Percentiles rank a stretch among this genome's conserved stretches.
Conservation (phyloP, 2,888 invertebrate species). For the Drosophila trichaetosa region DNA sequence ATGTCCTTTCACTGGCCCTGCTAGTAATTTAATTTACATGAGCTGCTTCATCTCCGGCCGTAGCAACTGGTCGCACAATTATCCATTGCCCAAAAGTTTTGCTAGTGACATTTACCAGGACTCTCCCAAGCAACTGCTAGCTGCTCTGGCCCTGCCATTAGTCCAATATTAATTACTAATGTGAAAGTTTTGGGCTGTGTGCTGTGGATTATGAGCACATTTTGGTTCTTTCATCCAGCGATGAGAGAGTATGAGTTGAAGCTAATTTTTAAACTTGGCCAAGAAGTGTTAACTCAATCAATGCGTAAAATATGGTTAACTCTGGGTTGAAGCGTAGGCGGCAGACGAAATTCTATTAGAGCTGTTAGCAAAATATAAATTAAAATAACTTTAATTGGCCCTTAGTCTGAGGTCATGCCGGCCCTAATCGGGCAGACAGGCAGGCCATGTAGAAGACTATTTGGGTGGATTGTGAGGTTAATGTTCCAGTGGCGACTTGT, state of each 20-base stretch:
- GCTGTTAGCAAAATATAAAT: constrained; percentile 56
- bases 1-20: constrained; percentile 13
- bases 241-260: constrained; percentile 7
- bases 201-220: constrained; percentile 54
- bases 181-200: constrained; percentile 57
- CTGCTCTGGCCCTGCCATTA: constrained; percentile 6
- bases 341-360: constrained; percentile 27
- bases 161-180: constrained; percentile 69
- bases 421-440: constrained; percentile 44
- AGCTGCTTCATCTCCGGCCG: constrained; percentile 39
- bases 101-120: constrained; percentile 44
- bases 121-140: constrained; percentile 11
- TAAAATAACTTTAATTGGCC: constrained; percentile 72
- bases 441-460: constrained; percentile 22
- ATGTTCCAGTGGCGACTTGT: constrained; percentile 38
- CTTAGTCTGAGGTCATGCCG: constrained; percentile 24
- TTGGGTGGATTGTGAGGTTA: constrained; percentile 26
- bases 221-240: constrained; percentile 23
- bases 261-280: constrained; percentile 63
- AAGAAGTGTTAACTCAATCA: constrained; percentile 77
- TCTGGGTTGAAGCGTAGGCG: constrained; percentile 11
- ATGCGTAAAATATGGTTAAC: constrained; percentile 43
- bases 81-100: constrained; percentile 60
- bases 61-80: constrained; percentile 50
- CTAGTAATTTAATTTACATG: constrained; percentile 70